Percentiles rank a stretch among this genome's conserved stretches.
Conservation (phyloP, 1,140 invertebrate genomes). For the Pinna nobilis region DNA sequence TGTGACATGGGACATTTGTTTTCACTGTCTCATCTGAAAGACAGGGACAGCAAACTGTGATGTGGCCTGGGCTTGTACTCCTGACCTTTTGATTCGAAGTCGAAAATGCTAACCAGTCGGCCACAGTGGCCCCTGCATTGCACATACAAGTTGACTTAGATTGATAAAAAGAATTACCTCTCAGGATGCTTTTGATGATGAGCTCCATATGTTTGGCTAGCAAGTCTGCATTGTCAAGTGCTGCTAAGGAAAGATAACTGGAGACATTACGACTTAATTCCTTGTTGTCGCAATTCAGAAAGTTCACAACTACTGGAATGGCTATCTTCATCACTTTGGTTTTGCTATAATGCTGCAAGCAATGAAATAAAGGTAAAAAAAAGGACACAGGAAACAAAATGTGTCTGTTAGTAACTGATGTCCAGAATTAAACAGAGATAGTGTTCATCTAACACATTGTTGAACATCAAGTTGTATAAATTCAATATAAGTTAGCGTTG, state of each 20-base stretch:
- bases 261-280: slow-evolving; percentile 92
- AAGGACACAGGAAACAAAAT: no score
- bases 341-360: slow-evolving; percentile 88
- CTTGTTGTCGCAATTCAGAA: slow-evolving; percentile 90
- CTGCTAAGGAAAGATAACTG: slow-evolving; percentile 93
- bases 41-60: slow-evolving; percentile 89
- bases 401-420: no score
- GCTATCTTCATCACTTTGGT: slow-evolving; percentile 90
- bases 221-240: slow-evolving; percentile 90
- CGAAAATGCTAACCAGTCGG: no score
- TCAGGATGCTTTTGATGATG: slow-evolving; percentile 91
- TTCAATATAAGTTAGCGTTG: no score
- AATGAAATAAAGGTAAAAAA: no score
- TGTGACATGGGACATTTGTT: no score
- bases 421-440: no score
- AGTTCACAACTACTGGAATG: slow-evolving; percentile 92
- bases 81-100: no score
- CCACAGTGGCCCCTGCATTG: no score
- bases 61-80: slow-evolving; percentile 91
- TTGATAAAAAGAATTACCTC: slow-evolving; percentile 77
- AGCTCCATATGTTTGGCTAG: slow-evolving; percentile 90
- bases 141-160: background rate
- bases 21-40: no score
- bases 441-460: no score
- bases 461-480: no score